A percentile compares a stretch with the other conserved stretches of the same genome.
Evolutionary conservation across 2,113 vertebrate genomes (phyloP).

Genomic region (Accipiter virgatus): DNA sequence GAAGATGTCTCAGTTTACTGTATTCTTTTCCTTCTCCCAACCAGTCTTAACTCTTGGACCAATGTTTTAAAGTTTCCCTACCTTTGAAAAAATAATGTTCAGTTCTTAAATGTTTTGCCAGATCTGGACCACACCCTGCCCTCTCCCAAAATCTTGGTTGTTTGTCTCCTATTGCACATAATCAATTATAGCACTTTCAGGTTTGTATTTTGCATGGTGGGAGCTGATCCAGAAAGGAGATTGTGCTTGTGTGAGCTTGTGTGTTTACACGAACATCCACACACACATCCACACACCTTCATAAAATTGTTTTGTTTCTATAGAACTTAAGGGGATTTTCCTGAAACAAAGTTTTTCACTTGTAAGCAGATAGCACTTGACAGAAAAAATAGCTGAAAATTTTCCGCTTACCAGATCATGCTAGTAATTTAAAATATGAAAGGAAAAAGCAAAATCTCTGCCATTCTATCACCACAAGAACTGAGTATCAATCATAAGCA

Average conservation of each 20-base stretch:
- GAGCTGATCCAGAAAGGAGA: conserved; percentile 46
- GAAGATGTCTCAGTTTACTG: conserved; percentile 11
- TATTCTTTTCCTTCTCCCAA: conserved; percentile 24
- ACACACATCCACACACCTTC: neutral
- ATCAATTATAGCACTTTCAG: conserved; percentile 65
- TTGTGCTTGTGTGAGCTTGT: conserved; percentile 58
- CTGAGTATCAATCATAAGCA: neutral
- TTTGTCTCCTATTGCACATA: conserved; percentile 58
- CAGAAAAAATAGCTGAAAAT: neutral
- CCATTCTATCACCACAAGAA: neutral
- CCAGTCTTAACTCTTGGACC: conserved; percentile 49
- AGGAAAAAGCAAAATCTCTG: neutral
- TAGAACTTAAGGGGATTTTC: neutral
- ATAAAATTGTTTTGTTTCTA: neutral
- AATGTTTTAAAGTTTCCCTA: conserved; percentile 54
- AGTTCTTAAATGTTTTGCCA: conserved; percentile 61
- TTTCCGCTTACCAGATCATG: neutral
- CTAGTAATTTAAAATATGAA: neutral
- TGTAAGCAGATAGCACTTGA: neutral
- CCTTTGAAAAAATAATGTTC: conserved; percentile 65
- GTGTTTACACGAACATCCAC: conserved; percentile 60
- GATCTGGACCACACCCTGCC: conserved; percentile 57
- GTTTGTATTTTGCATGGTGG: conserved; percentile 61
- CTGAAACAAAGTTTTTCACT: neutral
- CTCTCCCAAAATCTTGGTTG: conserved; percentile 39